phyloP scores from a whole-genome alignment of 2,797 vertebrate species.

The Petrocephalus schoutedeni region DNA sequence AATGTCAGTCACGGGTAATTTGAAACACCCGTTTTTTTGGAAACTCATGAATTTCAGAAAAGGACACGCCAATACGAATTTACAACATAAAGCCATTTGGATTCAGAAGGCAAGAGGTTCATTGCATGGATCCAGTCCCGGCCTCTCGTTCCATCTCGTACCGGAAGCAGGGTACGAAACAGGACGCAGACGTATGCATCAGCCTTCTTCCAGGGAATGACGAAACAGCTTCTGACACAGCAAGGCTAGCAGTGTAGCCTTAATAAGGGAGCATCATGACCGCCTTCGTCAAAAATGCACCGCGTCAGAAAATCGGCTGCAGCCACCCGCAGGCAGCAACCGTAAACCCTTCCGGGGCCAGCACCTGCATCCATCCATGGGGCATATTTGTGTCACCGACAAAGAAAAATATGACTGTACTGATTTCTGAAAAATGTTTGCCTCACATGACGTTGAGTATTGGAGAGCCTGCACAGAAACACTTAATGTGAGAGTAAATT shows the following conservation, averaged over 20 bases:
- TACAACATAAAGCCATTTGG: not conserved
- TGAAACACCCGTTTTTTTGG: not conserved
- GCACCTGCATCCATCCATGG: not conserved
- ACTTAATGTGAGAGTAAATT: no score
- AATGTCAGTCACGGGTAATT: not conserved
- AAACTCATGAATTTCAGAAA: not conserved
- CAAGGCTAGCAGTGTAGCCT: not conserved
- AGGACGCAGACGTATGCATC: constrained; percentile 50
- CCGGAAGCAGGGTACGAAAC: constrained; percentile 54
- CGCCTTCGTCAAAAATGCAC: not conserved
- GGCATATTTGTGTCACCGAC: not conserved
- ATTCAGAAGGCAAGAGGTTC: not conserved
- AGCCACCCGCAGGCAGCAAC: not conserved
- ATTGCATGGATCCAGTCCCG: not conserved
- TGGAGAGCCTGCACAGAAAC: no score
- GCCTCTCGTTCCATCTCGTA: constrained; percentile 9
- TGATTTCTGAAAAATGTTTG: not conserved
- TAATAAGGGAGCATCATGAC: not conserved
- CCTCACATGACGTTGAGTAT: not conserved
- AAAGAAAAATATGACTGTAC: not conserved
- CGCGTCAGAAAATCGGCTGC: not conserved
- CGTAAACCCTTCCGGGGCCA: not conserved
- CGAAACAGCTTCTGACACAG: not conserved
- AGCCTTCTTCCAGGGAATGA: not conserved
- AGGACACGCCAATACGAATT: not conserved